phyloP scores from a whole-genome alignment of 1,140 invertebrate species.

The Meloidogyne chitwoodi region DNA sequence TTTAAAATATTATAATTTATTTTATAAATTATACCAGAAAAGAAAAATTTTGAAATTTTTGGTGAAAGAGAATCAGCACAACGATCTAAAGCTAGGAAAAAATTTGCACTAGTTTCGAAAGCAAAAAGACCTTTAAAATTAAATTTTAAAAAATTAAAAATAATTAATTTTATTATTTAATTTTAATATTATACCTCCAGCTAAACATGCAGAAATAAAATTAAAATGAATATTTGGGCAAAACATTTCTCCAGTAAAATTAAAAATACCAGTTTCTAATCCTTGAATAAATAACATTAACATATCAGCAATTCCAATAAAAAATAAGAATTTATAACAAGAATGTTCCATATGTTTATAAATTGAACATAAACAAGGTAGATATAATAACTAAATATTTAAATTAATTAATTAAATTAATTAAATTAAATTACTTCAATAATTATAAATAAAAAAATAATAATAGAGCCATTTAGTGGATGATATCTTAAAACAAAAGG shows the following conservation, averaged over 20 bases:
- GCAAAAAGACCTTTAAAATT: background rate
- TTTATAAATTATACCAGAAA: background rate
- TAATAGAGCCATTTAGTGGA: background rate
- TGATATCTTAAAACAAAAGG: background rate
- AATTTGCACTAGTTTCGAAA: background rate
- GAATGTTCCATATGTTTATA: background rate
- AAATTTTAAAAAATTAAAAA: background rate
- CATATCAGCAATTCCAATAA: slow-evolving; percentile 7
- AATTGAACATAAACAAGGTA: background rate
- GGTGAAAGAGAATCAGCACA: background rate
- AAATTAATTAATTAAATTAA: background rate
- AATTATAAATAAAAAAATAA: background rate
- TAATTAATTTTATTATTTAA: background rate
- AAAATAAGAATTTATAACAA: slow-evolving; percentile 9
- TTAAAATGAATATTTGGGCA: background rate
- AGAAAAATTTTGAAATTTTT: background rate
- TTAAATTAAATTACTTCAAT: background rate
- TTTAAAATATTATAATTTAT: background rate
- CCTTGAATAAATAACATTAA: slow-evolving; percentile 6
- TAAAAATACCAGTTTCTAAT: background rate
- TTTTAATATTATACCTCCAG: background rate
- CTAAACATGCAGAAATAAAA: background rate
- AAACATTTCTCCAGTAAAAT: background rate
- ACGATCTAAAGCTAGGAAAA: slow-evolving; percentile 7
- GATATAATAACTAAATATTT: background rate